Evolutionary conservation across 2,888 invertebrate genomes (phyloP).

Genomic region (Heliconius sara): DNA sequence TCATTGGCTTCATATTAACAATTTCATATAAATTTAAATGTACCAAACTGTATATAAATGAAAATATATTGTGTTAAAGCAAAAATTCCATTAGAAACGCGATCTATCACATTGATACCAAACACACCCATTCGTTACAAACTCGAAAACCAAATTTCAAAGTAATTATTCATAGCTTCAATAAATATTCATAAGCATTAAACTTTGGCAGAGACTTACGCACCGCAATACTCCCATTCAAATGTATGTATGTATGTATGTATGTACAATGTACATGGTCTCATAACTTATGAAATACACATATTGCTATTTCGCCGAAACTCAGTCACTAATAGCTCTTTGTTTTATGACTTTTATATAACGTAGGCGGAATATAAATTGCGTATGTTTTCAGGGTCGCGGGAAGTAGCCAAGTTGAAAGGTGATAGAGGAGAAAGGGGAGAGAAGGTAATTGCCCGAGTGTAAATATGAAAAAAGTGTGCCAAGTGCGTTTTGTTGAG

Average conservation of each 20-base stretch:
- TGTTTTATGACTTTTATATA: conserved; percentile 60
- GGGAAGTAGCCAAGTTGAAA: conserved; percentile 56
- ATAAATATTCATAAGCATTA: conserved; percentile 46
- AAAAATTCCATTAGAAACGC: not conserved
- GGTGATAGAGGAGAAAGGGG: conserved; percentile 69
- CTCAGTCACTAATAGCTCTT: conserved; percentile 53
- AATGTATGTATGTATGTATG: not conserved
- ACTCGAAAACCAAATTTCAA: conserved; percentile 32
- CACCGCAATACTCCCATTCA: conserved; percentile 25
- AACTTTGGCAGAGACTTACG: conserved; percentile 43
- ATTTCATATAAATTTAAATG: too few relatives aligned
- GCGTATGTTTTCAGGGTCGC: conserved; percentile 62
- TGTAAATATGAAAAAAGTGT: conserved; percentile 43
- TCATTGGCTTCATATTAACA: too few relatives aligned
- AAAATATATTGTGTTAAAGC: too few relatives aligned
- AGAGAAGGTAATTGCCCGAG: conserved; percentile 73
- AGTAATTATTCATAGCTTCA: conserved; percentile 46
- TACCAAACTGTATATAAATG: too few relatives aligned
- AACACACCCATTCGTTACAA: conserved; percentile 33
- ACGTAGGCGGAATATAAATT: conserved; percentile 57
- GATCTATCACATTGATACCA: conserved; percentile 30
- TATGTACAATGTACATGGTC: conserved; percentile 22
- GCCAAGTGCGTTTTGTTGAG: not conserved
- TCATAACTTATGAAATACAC: conserved; percentile 45
- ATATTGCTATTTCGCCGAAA: conserved; percentile 40